Evolutionary conservation across 1,140 invertebrate genomes (phyloP).

Genomic region (Drosophila grimshawi): DNA sequence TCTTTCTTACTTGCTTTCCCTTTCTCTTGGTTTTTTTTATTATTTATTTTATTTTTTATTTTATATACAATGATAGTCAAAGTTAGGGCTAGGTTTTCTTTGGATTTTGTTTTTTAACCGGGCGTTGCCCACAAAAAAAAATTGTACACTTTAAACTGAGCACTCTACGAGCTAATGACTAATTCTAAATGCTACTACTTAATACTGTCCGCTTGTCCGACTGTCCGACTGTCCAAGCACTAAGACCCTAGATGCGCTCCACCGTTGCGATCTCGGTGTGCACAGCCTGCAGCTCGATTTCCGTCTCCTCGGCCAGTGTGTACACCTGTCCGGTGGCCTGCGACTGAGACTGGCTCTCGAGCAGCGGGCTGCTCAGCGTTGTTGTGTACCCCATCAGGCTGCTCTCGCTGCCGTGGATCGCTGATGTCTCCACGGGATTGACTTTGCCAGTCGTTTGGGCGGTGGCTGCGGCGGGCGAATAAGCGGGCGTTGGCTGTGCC

Average conservation of each 20-base stretch:
- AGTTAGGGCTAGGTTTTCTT: slow-evolving; percentile 40
- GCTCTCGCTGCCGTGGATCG: slow-evolving; percentile 24
- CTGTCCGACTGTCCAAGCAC: neutral
- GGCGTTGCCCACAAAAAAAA: slow-evolving; percentile 32
- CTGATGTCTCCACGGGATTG: slow-evolving; percentile 19
- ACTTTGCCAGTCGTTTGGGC: slow-evolving; percentile 2
- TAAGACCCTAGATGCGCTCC: slow-evolving; percentile 59
- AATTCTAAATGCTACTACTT: slow-evolving; percentile 46
- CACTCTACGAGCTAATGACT: slow-evolving; percentile 32
- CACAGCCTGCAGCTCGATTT: slow-evolving; percentile 85
- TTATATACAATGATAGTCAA: slow-evolving; percentile 53
- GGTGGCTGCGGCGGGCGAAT: slow-evolving; percentile 37
- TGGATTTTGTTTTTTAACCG: slow-evolving; percentile 9
- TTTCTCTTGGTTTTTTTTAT: neutral
- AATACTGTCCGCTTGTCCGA: slow-evolving; percentile 29
- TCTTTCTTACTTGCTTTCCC: neutral
- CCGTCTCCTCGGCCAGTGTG: slow-evolving; percentile 88
- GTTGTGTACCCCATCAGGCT: slow-evolving; percentile 42
- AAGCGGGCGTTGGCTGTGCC: slow-evolving; percentile 17
- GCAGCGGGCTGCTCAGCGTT: slow-evolving; percentile 59
- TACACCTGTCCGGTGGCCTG: slow-evolving; percentile 85
- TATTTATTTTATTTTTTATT: neutral
- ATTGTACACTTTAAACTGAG: slow-evolving; percentile 23
- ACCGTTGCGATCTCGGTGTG: slow-evolving; percentile 83
- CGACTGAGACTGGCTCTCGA: slow-evolving; percentile 40